phyloP scores from a whole-genome alignment of 2,888 invertebrate species.

The Dugesia japonica region DNA sequence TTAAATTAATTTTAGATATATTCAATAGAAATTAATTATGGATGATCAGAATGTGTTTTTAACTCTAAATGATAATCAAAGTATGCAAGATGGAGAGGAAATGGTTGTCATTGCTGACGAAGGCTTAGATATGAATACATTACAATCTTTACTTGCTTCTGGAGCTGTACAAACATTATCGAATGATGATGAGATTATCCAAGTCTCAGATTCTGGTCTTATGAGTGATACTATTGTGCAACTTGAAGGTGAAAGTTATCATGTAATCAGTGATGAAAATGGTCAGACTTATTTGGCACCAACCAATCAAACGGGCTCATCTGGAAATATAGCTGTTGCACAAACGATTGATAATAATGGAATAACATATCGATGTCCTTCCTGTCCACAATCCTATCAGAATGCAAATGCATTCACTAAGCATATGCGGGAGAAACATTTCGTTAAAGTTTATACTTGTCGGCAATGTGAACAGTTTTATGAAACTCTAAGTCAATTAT shows the following conservation, averaged over 20 bases:
- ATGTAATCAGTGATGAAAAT: not conserved
- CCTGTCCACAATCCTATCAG: conserved; percentile 25
- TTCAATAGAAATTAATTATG: not conserved
- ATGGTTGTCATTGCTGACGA: conserved; percentile 17
- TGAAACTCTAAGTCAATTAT: conserved; percentile 33
- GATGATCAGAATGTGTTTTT: not conserved
- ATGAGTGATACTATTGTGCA: not conserved
- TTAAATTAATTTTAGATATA: no score
- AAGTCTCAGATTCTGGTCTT: not conserved
- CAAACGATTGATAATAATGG: conserved; percentile 8
- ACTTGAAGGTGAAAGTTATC: conserved; percentile 3
- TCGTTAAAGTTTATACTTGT: conserved; percentile 35
- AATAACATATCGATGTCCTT: conserved; percentile 32
- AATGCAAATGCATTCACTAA: conserved; percentile 35
- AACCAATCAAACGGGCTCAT: not conserved
- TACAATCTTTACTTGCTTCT: not conserved
- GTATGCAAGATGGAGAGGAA: conserved; percentile 1
- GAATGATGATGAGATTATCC: not conserved
- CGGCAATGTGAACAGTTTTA: conserved; percentile 35
- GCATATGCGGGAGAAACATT: conserved; percentile 34
- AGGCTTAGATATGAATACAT: not conserved
- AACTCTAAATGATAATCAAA: not conserved
- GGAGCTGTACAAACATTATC: not conserved
- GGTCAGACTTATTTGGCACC: not conserved
- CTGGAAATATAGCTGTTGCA: not conserved